Evolutionary conservation across 2,797 vertebrate species (phyloP), one percentile per base, ranked within the genome.

Genomic region (Rachycentron canadum): DNA sequence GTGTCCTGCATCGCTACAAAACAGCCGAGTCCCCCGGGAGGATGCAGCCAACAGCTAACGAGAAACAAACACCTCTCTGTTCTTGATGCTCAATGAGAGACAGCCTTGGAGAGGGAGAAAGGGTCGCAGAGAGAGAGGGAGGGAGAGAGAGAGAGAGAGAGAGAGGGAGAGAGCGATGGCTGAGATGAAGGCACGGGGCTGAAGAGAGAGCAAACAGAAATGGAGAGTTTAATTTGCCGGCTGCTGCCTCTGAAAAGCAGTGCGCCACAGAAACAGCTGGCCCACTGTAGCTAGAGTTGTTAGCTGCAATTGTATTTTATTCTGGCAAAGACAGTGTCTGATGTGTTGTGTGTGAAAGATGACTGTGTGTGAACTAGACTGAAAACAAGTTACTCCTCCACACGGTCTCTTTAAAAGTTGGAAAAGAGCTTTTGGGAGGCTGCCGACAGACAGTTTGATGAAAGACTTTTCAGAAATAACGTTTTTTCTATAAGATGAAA

Each of bases 1-100:
- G 91, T 91, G 89, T 88, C 89, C 88, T 76, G 86, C 88, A 85
- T 86, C 73, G 69, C 83, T 83, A 84, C 86, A 88, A 90, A 91
- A 91, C 90, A 90, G 84, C 84, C 64, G 70, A 76, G 82, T 81
- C 87, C 85, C 82, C 72, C 14, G 63, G 82, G 83, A 90, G 88
- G 83, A 87, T 65, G 81, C 77, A 88, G 82, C 79, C 82, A 84
- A 64, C 83, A 92, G 84, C 90, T 86, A 90, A 86, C 77, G 63
- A 88, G 87, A 92, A 92, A 93, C 88, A 92, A 93, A 91, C 87
- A 88, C 89, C 81, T 76, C 79, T 86, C 66, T 90, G 82, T 88
- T 85, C 79, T 81, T 56, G 66, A 87, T 53, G 77, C 83, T 89
- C 73, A 82, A 69, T 76, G 69, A 89, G 86, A 76, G 78, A 69